Percentiles rank a stretch among this genome's conserved stretches.
Conservation (phyloP, 2,113 vertebrate genomes). For the Potamarius usumacintae region DNA sequence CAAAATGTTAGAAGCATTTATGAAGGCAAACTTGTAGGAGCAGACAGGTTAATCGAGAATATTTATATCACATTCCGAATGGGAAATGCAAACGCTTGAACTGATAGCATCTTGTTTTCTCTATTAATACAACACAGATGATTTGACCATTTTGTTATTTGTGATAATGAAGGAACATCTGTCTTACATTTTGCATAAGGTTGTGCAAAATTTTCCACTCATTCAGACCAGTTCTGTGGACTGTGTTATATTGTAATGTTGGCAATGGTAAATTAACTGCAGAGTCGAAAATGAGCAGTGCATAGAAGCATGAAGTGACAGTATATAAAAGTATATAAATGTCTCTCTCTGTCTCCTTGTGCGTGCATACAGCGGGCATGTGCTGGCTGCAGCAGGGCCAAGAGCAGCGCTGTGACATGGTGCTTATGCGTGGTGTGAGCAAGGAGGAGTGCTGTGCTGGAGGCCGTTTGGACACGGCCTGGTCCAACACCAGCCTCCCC, state of each 20-base stretch:
- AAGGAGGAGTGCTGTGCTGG: constrained; percentile 89
- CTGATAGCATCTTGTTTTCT: neutral
- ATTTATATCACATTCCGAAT: neutral
- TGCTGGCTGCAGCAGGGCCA: constrained; percentile 92
- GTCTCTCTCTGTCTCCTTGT: neutral
- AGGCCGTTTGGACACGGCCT: constrained; percentile 84
- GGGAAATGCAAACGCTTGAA: neutral
- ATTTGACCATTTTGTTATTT: neutral
- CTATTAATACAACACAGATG: neutral
- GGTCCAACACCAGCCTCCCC: constrained; percentile 89
- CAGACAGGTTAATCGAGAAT: neutral
- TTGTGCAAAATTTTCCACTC: neutral
- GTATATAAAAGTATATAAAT: no score
- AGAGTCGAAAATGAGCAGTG: neutral
- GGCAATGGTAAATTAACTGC: neutral
- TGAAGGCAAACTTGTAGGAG: neutral
- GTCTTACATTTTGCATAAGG: neutral
- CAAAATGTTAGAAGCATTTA: neutral
- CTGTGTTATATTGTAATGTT: neutral
- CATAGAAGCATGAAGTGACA: neutral
- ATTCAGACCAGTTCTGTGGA: neutral
- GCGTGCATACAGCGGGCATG: constrained; percentile 80
- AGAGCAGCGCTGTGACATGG: constrained; percentile 87
- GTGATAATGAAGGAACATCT: neutral
- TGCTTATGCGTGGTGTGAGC: constrained; percentile 85